phyloP scores from a whole-genome alignment of 1,140 invertebrate genomes.

The Protaetia brevitarsis region DNA sequence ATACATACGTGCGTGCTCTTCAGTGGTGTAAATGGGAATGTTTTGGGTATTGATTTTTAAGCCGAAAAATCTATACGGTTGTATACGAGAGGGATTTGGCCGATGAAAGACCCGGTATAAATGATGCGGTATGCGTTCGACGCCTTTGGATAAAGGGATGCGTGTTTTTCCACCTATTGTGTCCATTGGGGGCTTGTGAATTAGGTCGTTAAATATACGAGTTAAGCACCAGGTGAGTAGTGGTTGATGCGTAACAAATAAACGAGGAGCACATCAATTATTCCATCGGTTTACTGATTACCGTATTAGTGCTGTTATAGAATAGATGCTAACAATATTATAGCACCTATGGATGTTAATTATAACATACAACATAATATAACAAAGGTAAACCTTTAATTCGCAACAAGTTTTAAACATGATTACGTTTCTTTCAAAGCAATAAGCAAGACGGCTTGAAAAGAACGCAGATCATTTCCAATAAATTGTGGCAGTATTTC shows the following conservation, averaged over 20 bases:
- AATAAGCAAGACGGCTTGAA: no score
- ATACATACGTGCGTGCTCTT: neutral
- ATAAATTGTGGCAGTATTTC: no score
- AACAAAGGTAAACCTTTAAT: no score
- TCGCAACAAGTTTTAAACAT: no score
- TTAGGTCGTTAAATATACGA: neutral
- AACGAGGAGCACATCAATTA: no score
- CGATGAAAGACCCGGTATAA: neutral
- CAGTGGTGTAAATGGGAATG: slow-evolving; percentile 21
- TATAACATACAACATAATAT: no score
- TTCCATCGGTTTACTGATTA: neutral
- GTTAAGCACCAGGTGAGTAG: neutral
- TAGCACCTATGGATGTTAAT: no score
- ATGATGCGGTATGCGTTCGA: neutral
- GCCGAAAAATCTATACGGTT: slow-evolving; percentile 15
- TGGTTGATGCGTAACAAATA: neutral
- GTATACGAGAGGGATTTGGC: neutral
- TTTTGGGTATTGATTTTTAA: slow-evolving; percentile 24
- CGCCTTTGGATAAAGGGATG: neutral
- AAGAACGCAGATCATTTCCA: no score
- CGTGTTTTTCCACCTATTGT: neutral
- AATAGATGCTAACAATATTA: no score
- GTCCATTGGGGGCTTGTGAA: neutral
- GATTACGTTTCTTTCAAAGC: no score
- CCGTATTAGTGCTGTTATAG: neutral